Percentiles rank a stretch among this genome's conserved stretches.
Evolutionary conservation across 1,140 invertebrate species (phyloP).

Genomic region (Cydia strobilella): DNA sequence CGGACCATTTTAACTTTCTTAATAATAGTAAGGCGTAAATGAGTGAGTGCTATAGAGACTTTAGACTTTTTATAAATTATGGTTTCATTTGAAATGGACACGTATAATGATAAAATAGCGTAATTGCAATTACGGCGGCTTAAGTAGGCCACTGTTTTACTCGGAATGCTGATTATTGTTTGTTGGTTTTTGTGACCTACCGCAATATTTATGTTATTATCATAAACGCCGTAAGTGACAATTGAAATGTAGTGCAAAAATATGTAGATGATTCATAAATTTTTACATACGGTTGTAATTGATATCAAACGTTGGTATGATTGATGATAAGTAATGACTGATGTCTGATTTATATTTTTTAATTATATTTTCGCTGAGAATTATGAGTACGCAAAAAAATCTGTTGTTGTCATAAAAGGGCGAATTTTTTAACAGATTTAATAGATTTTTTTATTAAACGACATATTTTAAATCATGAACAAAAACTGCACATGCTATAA

Average conservation of each 20-base stretch:
- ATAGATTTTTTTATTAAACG: too few species aligned
- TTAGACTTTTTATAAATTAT: background rate
- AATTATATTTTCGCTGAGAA: too few species aligned
- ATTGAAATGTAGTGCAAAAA: background rate
- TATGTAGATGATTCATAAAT: too few species aligned
- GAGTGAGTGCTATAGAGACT: background rate
- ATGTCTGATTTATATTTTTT: too few species aligned
- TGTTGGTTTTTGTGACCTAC: conserved; percentile 21
- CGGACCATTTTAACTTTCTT: background rate
- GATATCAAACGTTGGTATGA: too few species aligned
- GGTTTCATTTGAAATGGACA: background rate
- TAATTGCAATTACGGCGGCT: conserved; percentile 3
- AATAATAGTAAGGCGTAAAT: background rate
- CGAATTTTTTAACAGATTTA: too few species aligned
- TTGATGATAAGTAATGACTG: too few species aligned
- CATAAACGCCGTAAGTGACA: background rate
- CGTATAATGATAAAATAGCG: background rate
- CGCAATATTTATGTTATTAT: conserved; percentile 7
- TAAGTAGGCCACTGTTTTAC: conserved; percentile 23
- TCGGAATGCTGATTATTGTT: conserved; percentile 27
- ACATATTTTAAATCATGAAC: too few species aligned
- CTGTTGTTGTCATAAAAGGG: too few species aligned
- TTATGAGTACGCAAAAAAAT: too few species aligned
- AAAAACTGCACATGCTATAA: too few species aligned
- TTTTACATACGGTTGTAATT: too few species aligned